phyloP scores from a whole-genome alignment of 2,888 invertebrate species.

The Linyphia triangularis region DNA sequence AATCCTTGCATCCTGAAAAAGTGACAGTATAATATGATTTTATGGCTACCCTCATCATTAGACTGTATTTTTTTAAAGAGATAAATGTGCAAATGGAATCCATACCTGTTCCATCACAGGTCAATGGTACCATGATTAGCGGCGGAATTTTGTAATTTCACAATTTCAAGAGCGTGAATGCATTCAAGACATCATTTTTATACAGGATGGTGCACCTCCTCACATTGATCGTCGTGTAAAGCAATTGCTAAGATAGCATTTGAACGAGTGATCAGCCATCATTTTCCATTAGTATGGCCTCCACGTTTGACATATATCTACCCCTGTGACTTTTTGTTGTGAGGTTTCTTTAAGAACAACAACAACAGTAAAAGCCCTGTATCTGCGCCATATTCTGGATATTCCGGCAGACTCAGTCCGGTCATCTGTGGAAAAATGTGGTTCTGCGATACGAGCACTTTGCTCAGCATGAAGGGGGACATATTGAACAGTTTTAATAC shows the following conservation, averaged over 20 bases:
- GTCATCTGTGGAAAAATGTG: neutral
- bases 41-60: too few species aligned
- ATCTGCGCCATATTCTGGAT: conserved; percentile 1
- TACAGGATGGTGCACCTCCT: too few species aligned
- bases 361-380: neutral
- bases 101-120: conserved; percentile 25
- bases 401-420: neutral
- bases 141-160: neutral
- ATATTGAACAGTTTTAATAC: too few species aligned
- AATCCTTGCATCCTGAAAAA: conserved; percentile 24
- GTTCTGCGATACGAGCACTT: neutral
- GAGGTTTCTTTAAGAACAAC: conserved; percentile 7
- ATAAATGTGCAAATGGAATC: conserved; percentile 17
- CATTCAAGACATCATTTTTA: too few species aligned
- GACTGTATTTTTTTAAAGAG: conserved; percentile 17
- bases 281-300: conserved; percentile 14
- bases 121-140: conserved; percentile 36
- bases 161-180: neutral
- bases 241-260: conserved; percentile 23
- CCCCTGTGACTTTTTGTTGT: conserved; percentile 12
- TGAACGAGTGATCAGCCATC: too few species aligned
- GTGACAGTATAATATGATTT: too few species aligned
- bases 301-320: neutral
- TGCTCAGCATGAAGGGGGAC: neutral
- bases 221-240: conserved; percentile 30